A percentile compares a stretch with the other conserved stretches of the same genome.
Conservation (phyloP, 2,797 vertebrate genomes). For the Peromyscus attwateri region DNA sequence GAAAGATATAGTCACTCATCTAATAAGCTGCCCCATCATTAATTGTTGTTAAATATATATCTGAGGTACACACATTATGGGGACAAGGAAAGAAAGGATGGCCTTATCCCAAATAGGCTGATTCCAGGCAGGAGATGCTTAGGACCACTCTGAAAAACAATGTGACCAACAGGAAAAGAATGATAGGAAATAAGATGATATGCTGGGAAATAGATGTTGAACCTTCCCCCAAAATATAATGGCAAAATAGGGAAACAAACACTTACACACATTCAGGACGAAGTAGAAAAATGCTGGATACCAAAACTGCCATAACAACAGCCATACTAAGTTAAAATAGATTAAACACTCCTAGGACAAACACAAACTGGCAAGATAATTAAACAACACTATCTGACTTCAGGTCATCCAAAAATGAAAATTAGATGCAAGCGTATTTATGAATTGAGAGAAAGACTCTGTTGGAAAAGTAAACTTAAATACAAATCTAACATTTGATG, state of each 20-base stretch:
- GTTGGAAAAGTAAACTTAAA: background rate
- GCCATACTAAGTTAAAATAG: background rate
- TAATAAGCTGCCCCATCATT: background rate
- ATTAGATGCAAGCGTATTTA: background rate
- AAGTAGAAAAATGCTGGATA: background rate
- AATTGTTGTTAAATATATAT: background rate
- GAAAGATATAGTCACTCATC: background rate
- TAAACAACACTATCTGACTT: background rate
- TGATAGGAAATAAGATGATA: constrained; percentile 18
- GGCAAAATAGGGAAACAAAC: background rate
- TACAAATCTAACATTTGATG: background rate
- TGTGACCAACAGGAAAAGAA: background rate
- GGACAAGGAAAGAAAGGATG: background rate
- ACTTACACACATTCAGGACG: background rate
- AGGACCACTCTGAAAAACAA: background rate
- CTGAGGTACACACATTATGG: background rate
- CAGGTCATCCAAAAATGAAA: background rate
- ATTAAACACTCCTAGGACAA: background rate
- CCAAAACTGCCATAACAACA: background rate
- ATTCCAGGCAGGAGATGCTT: background rate
- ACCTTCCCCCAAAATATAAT: background rate
- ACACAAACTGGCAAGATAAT: background rate
- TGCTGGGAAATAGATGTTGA: background rate
- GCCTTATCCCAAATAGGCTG: background rate
- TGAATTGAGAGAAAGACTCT: background rate